Percentiles rank a stretch among this genome's conserved stretches.
These are phyloP conservation scores for Leptinotarsa haldemani DNA, from an alignment of 2,888 invertebrate genomes.

Conservation along the genomic window DNA sequence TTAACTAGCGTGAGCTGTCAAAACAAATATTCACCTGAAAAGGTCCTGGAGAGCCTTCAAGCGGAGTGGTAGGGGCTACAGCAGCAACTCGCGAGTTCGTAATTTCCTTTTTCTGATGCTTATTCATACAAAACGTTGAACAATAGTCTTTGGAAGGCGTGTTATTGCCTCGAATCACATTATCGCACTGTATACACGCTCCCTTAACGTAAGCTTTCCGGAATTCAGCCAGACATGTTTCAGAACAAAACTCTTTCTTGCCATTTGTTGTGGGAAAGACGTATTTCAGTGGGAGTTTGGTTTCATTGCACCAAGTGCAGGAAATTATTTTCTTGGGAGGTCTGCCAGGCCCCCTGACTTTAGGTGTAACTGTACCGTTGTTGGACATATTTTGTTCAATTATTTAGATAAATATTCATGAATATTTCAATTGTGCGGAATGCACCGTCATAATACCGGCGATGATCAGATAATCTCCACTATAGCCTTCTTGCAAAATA, in stretches of 20 bases:
- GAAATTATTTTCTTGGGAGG: slow-evolving; percentile 79
- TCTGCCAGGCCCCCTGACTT: slow-evolving; percentile 78
- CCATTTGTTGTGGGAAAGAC: slow-evolving; percentile 88
- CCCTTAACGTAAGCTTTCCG: slow-evolving; percentile 87
- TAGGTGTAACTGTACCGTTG: slow-evolving; percentile 62
- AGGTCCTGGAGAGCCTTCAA: slow-evolving; percentile 73
- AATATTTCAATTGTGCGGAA: slow-evolving; percentile 15
- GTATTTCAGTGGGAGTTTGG: slow-evolving; percentile 85
- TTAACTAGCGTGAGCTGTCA: too few relatives aligned
- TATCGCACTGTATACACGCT: slow-evolving; percentile 88
- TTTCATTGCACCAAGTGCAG: slow-evolving; percentile 90
- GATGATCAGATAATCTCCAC: slow-evolving; percentile 5
- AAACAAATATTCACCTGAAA: slow-evolving; percentile 60
- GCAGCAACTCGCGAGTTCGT: slow-evolving; percentile 66
- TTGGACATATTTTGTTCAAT: slow-evolving; percentile 55
- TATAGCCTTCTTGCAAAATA: slow-evolving; percentile 23
- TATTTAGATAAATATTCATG: slow-evolving; percentile 28
- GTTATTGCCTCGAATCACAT: slow-evolving; percentile 83
- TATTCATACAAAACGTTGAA: slow-evolving; percentile 84
- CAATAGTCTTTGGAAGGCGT: slow-evolving; percentile 84
- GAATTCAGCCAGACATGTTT: slow-evolving; percentile 88
- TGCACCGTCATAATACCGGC: slow-evolving; percentile 33
- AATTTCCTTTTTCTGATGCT: slow-evolving; percentile 78
- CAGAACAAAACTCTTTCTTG: slow-evolving; percentile 93
- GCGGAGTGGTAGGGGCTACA: slow-evolving; percentile 62